phyloP scores from a whole-genome alignment of 2,888 invertebrate genomes.

The Dryobotodes eremita region DNA sequence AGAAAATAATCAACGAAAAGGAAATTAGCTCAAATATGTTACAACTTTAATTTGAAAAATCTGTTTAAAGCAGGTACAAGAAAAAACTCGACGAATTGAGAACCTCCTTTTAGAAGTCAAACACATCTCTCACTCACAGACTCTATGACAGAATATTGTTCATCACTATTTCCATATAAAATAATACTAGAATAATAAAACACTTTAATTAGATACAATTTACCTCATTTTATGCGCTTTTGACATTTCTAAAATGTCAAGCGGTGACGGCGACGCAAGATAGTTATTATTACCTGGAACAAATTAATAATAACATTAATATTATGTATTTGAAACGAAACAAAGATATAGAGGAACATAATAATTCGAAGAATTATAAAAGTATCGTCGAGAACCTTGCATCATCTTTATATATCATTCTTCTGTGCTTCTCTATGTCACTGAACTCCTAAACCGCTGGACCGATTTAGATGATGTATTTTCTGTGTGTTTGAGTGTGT shows the following conservation, averaged over 20 bases:
- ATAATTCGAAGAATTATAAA: not conserved
- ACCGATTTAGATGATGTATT: not conserved
- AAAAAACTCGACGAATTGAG: not conserved
- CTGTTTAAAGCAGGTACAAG: no score
- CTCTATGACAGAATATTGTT: not conserved
- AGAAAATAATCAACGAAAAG: not conserved
- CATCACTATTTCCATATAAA: constrained; percentile 17
- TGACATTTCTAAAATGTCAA: constrained; percentile 61
- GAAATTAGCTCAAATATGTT: not conserved
- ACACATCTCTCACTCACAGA: not conserved
- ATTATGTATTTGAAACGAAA: constrained; percentile 23
- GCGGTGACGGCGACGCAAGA: constrained; percentile 4
- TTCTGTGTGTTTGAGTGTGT: not conserved
- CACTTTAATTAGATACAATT: constrained; percentile 33
- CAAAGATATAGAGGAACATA: not conserved
- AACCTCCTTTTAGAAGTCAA: not conserved
- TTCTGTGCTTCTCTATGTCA: not conserved
- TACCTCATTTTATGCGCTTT: constrained; percentile 56
- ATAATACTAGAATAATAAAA: constrained; percentile 35
- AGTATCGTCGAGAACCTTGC: not conserved
- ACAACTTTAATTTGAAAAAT: not conserved
- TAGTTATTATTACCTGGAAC: constrained; percentile 53
- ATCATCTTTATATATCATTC: not conserved
- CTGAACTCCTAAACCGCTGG: not conserved
- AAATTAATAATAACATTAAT: constrained; percentile 49